These are phyloP conservation scores for Drosophila phalerata DNA, from an alignment of 2,888 invertebrate genomes.

Conservation along the genomic window DNA sequence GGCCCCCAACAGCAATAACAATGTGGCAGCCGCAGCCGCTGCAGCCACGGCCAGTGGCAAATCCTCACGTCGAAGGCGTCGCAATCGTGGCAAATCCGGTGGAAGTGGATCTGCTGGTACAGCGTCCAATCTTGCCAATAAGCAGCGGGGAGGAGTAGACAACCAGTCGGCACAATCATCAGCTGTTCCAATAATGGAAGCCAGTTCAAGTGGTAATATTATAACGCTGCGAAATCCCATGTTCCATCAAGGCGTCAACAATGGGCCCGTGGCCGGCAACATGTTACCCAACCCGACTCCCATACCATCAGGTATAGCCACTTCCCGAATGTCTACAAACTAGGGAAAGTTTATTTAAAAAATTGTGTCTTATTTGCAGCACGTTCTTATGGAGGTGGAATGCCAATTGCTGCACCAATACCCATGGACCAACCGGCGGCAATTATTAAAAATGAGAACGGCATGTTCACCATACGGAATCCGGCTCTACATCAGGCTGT, in stretches of 20 bases:
- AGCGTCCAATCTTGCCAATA: conserved; percentile 35
- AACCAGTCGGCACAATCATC: conserved; percentile 18
- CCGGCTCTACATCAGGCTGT: conserved; percentile 86
- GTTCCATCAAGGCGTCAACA: conserved; percentile 86
- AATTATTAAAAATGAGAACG: conserved; percentile 90
- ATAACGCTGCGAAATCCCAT: conserved; percentile 92
- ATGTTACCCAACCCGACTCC: conserved; percentile 71
- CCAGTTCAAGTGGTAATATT: conserved; percentile 86
- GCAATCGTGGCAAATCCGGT: conserved; percentile 81
- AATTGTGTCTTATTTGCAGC: conserved; percentile 46
- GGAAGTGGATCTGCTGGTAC: conserved; percentile 32
- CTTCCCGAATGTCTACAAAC: background rate
- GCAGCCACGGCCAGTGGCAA: conserved; percentile 71
- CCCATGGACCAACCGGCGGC: conserved; percentile 87
- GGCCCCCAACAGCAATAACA: conserved; percentile 26
- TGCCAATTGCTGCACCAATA: conserved; percentile 73
- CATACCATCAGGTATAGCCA: conserved; percentile 67
- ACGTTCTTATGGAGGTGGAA: conserved; percentile 57
- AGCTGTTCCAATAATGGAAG: conserved; percentile 49
- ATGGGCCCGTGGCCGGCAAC: conserved; percentile 46
- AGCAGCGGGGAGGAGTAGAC: conserved; percentile 39
- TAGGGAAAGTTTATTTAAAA: background rate
- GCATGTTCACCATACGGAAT: conserved; percentile 94
- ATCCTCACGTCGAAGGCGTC: conserved; percentile 81
- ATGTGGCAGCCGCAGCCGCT: conserved; percentile 71